These are phyloP conservation scores for Spinus olivaceus DNA, from an alignment of 2,797 vertebrate genomes.

Conservation along the genomic window DNA sequence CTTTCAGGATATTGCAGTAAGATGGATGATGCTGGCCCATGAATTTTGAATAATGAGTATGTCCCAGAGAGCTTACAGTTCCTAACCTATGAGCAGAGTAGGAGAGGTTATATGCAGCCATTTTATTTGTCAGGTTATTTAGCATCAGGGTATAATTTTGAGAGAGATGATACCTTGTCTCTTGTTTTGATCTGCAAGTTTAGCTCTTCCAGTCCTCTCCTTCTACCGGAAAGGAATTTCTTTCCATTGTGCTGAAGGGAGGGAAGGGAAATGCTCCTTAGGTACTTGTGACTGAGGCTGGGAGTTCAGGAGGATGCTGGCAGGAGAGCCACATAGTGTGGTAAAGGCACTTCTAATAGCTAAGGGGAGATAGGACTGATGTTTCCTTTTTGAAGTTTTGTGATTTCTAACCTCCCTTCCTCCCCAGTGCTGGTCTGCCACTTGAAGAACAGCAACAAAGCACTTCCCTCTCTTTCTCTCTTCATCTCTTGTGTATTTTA, in stretches of 20 bases:
- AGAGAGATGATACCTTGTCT: neutral
- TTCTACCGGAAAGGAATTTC: neutral
- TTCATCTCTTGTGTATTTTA: neutral
- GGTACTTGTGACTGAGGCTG: neutral
- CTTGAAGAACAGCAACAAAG: neutral
- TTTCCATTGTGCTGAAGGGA: neutral
- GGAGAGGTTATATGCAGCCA: neutral
- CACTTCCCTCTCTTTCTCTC: neutral
- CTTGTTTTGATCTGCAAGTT: neutral
- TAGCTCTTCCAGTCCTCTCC: neutral
- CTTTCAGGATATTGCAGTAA: neutral
- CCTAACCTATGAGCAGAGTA: neutral
- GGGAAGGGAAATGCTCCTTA: neutral
- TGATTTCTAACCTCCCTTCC: neutral
- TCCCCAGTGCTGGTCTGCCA: neutral
- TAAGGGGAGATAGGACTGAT: rapidly evolving
- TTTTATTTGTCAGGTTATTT: neutral
- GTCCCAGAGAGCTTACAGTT: neutral
- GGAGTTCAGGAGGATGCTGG: neutral
- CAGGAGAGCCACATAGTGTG: rapidly evolving
- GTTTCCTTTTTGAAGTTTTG: neutral
- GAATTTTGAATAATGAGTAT: neutral
- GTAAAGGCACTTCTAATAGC: neutral
- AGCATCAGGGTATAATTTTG: neutral
- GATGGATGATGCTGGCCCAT: rapidly evolving